Base-by-base conservation (phyloP, 2,113 vertebrate genomes). In the Chloebia gouldiae region DNA sequence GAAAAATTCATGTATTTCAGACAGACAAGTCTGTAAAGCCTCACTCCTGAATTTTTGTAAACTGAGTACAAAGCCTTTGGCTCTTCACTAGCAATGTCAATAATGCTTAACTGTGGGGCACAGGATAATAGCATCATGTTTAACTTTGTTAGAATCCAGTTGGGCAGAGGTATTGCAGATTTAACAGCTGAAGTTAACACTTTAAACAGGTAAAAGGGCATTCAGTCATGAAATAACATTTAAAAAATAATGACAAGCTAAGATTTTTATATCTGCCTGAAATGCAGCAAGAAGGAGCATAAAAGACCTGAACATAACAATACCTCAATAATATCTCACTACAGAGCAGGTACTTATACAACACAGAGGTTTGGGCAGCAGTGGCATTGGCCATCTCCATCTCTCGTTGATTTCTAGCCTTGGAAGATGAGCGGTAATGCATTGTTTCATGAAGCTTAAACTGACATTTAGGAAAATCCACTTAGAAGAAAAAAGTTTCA, bases 1-100 rank as follows among this genome's bases (percentile, higher is more conserved):
- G 10, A 51, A 15, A 28, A 8, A 6, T 54, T 10, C 11, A 30
- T 27, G 6, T 5, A 54, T 0, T 31, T 72, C 1, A 12, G 40
- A 39, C 11, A 78, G 35, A 49, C 4, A 69, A n/a, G 7, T 27
- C 49, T 22, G 3, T 33, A 63, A 57, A 87, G 16, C 22, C 13
- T 83, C 7, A 10, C 6, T 47, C 54, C 1, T 30, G 14, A 51
- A 79, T 10, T 19, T 59, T 57, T 69, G 19, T 30, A 90, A 60
- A 35, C 9, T 23, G 27, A 31, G 4, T 61, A 21, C 13, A 33
- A 73, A 82, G 3, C 19, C 15, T 68, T 61, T 68, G 28, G 8
- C 11, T 27, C 1, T 0, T 30, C 78, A 22, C 7, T 79, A 40
- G 3, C 8, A 73, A 17, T 30, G 22, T 2, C 13, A 51, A 28